These are phyloP conservation scores for Mastomys coucha DNA, from an alignment of 2,113 vertebrate species.

Conservation along the genomic window DNA sequence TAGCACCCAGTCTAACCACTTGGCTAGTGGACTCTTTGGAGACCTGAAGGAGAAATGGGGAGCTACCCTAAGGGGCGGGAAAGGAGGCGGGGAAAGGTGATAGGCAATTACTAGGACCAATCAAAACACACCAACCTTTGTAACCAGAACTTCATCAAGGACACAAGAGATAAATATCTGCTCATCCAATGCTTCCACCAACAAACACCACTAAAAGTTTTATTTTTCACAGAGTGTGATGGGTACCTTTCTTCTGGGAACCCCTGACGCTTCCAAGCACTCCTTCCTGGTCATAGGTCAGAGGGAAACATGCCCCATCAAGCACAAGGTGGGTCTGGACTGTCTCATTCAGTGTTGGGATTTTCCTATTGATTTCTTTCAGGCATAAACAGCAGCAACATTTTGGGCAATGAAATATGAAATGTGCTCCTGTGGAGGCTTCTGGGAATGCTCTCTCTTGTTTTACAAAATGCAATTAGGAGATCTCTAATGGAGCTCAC, in stretches of 20 bases:
- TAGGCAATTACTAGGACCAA: not conserved
- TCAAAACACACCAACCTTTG: not conserved
- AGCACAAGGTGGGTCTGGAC: not conserved
- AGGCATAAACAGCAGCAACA: not conserved
- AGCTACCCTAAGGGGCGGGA: not conserved
- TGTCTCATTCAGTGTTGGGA: not conserved
- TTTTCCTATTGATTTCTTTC: not conserved
- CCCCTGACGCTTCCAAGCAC: not conserved
- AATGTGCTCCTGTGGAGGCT: not conserved
- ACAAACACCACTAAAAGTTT: not conserved
- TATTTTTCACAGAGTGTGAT: not conserved
- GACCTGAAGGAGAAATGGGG: not conserved
- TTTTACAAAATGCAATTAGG: not conserved
- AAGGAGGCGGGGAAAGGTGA: not conserved
- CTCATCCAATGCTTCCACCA: not conserved
- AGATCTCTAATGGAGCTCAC: not conserved
- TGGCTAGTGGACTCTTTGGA: too few species aligned
- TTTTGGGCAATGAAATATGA: constrained; percentile 25
- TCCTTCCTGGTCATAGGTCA: fast-evolving
- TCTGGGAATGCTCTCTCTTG: constrained; percentile 6
- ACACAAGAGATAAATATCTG: not conserved
- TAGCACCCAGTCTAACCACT: not conserved
- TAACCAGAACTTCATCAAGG: not conserved
- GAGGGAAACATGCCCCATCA: not conserved
- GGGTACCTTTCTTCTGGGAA: not conserved